phyloP scores from a whole-genome alignment of 2,888 invertebrate genomes.

The Epinotia ramella region DNA sequence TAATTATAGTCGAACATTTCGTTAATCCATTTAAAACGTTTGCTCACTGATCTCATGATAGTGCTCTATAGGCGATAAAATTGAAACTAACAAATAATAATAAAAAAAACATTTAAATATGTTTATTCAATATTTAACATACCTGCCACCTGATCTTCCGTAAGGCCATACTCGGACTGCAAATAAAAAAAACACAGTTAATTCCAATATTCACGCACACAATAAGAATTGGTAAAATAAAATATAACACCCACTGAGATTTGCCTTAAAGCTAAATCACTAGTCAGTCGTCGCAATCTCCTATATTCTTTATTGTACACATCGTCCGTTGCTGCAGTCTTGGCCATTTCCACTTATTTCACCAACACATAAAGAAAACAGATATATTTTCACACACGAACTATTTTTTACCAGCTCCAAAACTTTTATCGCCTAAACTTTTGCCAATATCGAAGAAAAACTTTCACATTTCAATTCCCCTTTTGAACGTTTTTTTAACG shows the following conservation, averaged over 20 bases:
- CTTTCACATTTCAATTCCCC: slow-evolving; percentile 47
- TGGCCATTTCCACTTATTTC: slow-evolving; percentile 60
- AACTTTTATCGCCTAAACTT: slow-evolving; percentile 52
- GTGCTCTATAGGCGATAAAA: too few species aligned
- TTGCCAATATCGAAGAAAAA: slow-evolving; percentile 49
- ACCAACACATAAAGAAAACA: slow-evolving; percentile 40
- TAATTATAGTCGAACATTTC: too few species aligned
- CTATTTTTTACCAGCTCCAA: slow-evolving; percentile 45
- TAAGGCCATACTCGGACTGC: slow-evolving; percentile 94
- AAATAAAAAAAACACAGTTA: slow-evolving; percentile 60
- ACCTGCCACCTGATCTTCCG: slow-evolving; percentile 96
- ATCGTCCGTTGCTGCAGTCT: slow-evolving; percentile 67
- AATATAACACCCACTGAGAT: slow-evolving; percentile 87
- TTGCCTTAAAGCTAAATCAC: slow-evolving; percentile 88
- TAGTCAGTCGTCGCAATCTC: slow-evolving; percentile 88
- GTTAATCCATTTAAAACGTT: too few species aligned
- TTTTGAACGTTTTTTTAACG: slow-evolving; percentile 31
- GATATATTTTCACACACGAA: slow-evolving; percentile 38
- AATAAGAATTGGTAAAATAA: slow-evolving; percentile 58
- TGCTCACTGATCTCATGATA: too few species aligned
- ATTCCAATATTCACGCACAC: not conserved
- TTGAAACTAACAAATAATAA: too few species aligned
- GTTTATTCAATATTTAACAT: slow-evolving; percentile 53
- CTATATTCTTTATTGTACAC: slow-evolving; percentile 89
- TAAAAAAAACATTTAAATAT: not conserved